Evolutionary conservation across 2,888 invertebrate genomes (phyloP), one percentile per base, ranked within the genome.

Genomic region (Busseola fusca): DNA sequence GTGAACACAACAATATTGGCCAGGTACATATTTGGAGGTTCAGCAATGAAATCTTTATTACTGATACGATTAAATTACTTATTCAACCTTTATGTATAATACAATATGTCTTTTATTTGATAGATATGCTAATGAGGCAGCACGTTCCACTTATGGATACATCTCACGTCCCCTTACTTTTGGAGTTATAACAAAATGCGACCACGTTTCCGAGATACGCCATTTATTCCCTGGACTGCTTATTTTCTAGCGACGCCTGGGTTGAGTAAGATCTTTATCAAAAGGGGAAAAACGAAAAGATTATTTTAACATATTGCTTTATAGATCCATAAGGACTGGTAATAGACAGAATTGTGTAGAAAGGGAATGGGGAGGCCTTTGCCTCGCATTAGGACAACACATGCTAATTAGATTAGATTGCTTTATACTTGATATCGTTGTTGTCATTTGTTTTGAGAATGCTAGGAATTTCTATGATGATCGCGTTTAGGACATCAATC

Each of bases 261-360:
- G 30, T 2, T 56, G 70, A 75, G 48, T 63, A 50, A 80, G 70
- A 76, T 78, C n/a, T 71, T 66, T 78, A 80, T 78, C 78, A 66
- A 63, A 70, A 40, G 34, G 25, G 48, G n/a, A 14, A 12, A 27
- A 18, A 59, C 37, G 57, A 37, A 40, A 50, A 56, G 12, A 54
- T 74, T 80, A 56, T 74, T 59, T 58, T 58, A 54, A 12, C 14
- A 4, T 34, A 50, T 48, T n/a, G 3, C 25, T 69, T 63, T 48
- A 52, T 45, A 74, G 27, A 12, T 14, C 14, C 40, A 14, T 14
- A 40, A 40, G 40, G 4, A 14, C 40, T 40, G 40, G 14, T 14
- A 40, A 40, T 3, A 40, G 14, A 40, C 40, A 40, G 14, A 40
- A 40, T 4, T 40, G 40, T 12, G 14, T 40, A 3, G 40, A 14